phyloP scores from a whole-genome alignment of 64 coral and sea anemone species.

The Porites lutea region DNA sequence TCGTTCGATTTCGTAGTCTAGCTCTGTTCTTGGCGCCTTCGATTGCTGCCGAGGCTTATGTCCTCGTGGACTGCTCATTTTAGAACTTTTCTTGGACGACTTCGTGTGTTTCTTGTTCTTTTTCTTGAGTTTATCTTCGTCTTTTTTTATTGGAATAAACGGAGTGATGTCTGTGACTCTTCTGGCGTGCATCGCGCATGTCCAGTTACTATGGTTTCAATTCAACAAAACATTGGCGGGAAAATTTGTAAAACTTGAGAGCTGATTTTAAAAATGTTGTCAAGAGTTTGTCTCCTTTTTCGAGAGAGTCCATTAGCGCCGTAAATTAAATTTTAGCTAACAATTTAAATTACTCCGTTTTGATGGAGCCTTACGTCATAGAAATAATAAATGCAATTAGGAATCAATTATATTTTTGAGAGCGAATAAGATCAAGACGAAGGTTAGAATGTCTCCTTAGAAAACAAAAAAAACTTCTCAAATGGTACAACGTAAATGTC shows the following conservation, averaged over 20 bases:
- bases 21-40: conserved; percentile 77
- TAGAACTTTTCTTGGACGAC: conserved; percentile 19
- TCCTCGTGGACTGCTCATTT: conserved; percentile 46
- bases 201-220: conserved; percentile 33
- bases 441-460: background rate
- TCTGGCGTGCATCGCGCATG: conserved; percentile 39
- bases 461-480: background rate
- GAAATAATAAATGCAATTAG: background rate
- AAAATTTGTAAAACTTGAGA: background rate
- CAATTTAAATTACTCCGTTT: background rate
- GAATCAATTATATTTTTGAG: background rate
- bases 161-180: conserved; percentile 13
- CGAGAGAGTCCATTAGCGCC: too few relatives aligned
- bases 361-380: background rate
- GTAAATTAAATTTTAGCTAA: background rate
- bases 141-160: background rate
- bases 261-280: background rate
- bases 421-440: background rate
- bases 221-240: background rate
- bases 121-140: background rate
- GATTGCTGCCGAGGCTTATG: conserved; percentile 53
- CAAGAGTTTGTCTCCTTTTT: background rate
- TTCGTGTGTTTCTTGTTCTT: conserved; percentile 41
- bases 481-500: conserved; percentile 36
- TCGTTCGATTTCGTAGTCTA: conserved; percentile 97